phyloP scores from a whole-genome alignment of 1,140 invertebrate genomes.

The Metaphire vulgaris region DNA sequence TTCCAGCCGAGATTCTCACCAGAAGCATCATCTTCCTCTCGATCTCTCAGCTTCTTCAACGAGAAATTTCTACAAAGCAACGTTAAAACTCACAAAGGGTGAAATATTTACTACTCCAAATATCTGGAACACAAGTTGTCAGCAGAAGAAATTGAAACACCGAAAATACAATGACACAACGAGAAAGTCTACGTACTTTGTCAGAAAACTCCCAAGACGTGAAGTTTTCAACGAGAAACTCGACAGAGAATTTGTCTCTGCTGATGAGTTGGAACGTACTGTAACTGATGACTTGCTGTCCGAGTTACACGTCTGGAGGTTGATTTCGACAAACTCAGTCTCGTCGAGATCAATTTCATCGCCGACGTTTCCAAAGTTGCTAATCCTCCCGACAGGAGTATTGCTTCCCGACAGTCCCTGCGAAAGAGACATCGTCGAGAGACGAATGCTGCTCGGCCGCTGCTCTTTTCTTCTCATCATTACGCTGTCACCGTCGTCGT shows the following conservation, averaged over 20 bases:
- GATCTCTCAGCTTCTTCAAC: background rate
- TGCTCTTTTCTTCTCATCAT: background rate
- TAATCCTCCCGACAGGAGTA: background rate
- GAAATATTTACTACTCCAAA: too few relatives aligned
- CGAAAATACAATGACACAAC: background rate
- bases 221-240: background rate
- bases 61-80: background rate
- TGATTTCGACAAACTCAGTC: background rate
- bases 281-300: background rate
- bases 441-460: background rate
- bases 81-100: too few relatives aligned
- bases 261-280: background rate
- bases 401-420: background rate
- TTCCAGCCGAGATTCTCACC: background rate
- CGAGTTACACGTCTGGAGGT: background rate
- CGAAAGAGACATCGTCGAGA: background rate
- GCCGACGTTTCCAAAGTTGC: background rate
- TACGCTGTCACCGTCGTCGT: background rate
- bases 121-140: too few relatives aligned
- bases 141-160: too few relatives aligned
- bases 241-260: background rate
- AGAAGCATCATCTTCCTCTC: background rate
- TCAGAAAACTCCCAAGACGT: background rate
- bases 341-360: background rate
- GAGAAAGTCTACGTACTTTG: too few relatives aligned